phyloP scores from a whole-genome alignment of 2,888 invertebrate genomes.

The Drosophila neoperkinsi region DNA sequence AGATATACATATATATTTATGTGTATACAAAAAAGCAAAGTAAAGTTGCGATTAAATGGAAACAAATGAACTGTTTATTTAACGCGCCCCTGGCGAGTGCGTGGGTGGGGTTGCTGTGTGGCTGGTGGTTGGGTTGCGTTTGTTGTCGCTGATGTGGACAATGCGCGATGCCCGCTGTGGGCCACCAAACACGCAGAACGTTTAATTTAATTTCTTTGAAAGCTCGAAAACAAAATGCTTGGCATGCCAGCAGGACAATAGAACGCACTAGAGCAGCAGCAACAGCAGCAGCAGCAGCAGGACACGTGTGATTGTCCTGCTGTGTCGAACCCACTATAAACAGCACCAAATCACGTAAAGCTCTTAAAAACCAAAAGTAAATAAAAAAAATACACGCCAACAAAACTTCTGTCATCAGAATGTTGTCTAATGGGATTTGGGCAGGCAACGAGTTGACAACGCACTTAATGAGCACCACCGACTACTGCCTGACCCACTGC shows the following conservation, averaged over 20 bases:
- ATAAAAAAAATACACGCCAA: conserved; percentile 49
- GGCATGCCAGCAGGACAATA: conserved; percentile 49
- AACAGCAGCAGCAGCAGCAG: conserved; percentile 25
- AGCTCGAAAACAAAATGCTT: conserved; percentile 75
- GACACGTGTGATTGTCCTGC: conserved; percentile 65
- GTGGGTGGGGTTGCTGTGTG: conserved; percentile 1
- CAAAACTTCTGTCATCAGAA: conserved; percentile 81
- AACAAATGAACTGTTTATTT: conserved; percentile 83
- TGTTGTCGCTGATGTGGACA: conserved; percentile 3
- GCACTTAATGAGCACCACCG: conserved; percentile 65
- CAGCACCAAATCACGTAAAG: conserved; percentile 72
- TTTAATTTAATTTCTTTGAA: conserved; percentile 82
- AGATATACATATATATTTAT: conserved; percentile 9
- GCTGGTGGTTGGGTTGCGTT: conserved; percentile 9
- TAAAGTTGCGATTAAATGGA: conserved; percentile 72
- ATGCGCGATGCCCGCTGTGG: conserved; percentile 51
- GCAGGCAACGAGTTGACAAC: conserved; percentile 78
- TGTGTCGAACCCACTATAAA: conserved; percentile 37
- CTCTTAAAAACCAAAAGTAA: conserved; percentile 34
- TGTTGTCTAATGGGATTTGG: conserved; percentile 76
- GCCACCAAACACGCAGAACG: conserved; percentile 77
- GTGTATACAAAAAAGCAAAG: conserved; percentile 48
- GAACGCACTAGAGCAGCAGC: conserved; percentile 28
- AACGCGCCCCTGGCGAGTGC: conserved; percentile 64
- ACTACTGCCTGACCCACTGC: conserved; percentile 8